Evolutionary conservation across 2,888 invertebrate genomes (phyloP).

Genomic region (Girardia tigrina): DNA sequence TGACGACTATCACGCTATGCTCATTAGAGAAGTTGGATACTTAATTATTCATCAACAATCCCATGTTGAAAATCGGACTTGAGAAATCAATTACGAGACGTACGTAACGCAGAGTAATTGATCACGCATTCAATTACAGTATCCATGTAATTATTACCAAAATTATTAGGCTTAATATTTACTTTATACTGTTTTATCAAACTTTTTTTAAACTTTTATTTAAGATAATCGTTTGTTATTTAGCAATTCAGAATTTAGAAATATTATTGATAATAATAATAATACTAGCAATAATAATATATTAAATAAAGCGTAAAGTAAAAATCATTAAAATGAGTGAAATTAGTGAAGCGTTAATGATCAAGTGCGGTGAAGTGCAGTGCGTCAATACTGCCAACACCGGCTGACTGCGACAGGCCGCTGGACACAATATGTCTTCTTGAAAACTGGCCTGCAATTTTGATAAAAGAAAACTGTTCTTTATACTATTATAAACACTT

Average conservation of each 20-base stretch:
- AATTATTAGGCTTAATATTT: no score
- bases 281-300: no score
- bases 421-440: no score
- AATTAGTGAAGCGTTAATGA: background rate
- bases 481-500: no score
- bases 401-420: background rate
- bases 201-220: no score
- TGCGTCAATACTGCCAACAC: background rate
- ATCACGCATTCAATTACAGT: background rate
- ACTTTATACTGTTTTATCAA: no score
- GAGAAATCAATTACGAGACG: background rate
- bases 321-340: background rate
- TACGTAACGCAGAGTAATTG: constrained; percentile 18
- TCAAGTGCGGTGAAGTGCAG: background rate
- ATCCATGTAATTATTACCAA: background rate
- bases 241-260: no score
- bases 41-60: constrained; percentile 12
- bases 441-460: no score
- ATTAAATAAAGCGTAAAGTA: background rate
- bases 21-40: constrained; percentile 15
- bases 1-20: constrained; percentile 14
- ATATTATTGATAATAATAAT: no score
- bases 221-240: no score
- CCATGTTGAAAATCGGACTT: background rate
- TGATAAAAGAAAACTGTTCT: no score